Base-by-base conservation (phyloP, 2,888 invertebrate genomes). In the Aleiodes alternator region DNA sequence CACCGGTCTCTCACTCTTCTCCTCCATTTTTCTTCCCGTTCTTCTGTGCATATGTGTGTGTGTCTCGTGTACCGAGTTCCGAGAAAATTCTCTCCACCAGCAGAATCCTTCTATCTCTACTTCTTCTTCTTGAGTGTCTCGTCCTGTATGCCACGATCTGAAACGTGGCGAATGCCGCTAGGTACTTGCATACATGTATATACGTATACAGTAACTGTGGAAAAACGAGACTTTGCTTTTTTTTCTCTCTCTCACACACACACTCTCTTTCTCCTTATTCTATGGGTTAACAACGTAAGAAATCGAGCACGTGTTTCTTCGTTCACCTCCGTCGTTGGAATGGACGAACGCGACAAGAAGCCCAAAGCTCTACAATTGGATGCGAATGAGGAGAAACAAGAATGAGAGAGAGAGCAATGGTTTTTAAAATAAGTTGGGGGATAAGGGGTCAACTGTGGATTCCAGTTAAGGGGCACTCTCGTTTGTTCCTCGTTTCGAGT, bases 401-500 rank as follows among this genome's bases (percentile, higher is more conserved):
- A 71, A 57, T 70, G 70, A 69, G 71, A 38, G 73, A 77, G 14
- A 34, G 12, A 53, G 64, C 6, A 59, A 74, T 53, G 51, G 69
- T 56, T 61, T 43, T 43, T 57, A 55, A 70, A 59, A 51, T 56
- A 73, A 79, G 61, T 73, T 61, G 73, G 68, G 55, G 70, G 64
- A 12, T 70, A 73, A 77, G 82, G 80, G 82, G 81, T 81, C 80
- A 80, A 53, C 68, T 72, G 75, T 72, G 72, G 78, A 76, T 76
- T 76, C 83, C 84, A 84, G 86, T 85, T 86, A 87, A 87, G 85
- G 83, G 87, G 86, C 71, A 71, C 86, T 88, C 88, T 87, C 86
- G 87, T 88, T 88, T 87, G 87, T 87, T 87, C 84, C 87, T 87
- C 87, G 85, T 87, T 87, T 86, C 85, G 81, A 86, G 84, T 86